Evolutionary conservation across 2,797 vertebrate genomes (phyloP).

Genomic region (Sebastes hopkinsi): DNA sequence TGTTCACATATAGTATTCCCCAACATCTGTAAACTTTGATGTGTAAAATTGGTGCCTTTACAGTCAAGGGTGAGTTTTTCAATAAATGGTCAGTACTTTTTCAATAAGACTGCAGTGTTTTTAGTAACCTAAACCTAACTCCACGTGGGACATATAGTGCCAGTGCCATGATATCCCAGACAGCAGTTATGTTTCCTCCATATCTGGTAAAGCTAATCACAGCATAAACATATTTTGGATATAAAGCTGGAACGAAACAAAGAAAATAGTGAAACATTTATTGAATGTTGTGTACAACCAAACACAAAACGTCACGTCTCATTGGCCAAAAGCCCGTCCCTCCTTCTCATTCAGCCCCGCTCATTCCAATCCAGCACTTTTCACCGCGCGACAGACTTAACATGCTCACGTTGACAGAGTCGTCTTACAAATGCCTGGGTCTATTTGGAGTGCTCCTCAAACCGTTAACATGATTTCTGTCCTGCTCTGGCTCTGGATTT

Average conservation of each 20-base stretch:
- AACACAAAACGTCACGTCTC: background rate
- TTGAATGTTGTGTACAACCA: background rate
- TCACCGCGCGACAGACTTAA: background rate
- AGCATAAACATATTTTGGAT: background rate
- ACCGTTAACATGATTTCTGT: slow-evolving; percentile 46
- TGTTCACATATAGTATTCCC: no score
- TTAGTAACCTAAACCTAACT: background rate
- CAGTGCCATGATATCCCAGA: background rate
- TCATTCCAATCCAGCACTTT: background rate
- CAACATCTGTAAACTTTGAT: no score
- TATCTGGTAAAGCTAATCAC: background rate
- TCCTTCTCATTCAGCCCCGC: background rate
- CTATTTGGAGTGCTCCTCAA: slow-evolving; percentile 49
- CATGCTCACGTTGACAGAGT: slow-evolving; percentile 37
- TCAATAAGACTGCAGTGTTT: background rate
- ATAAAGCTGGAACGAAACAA: background rate
- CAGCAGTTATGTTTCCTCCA: background rate
- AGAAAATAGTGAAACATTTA: background rate
- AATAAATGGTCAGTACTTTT: background rate
- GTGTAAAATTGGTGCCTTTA: no score
- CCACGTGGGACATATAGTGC: background rate
- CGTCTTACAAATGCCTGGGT: slow-evolving; percentile 36
- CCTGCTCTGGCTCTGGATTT: background rate
- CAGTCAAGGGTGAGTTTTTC: background rate
- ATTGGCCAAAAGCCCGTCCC: background rate